Base-by-base conservation (phyloP, 2,797 vertebrate genomes). In the Micropoecilia bifurca region DNA sequence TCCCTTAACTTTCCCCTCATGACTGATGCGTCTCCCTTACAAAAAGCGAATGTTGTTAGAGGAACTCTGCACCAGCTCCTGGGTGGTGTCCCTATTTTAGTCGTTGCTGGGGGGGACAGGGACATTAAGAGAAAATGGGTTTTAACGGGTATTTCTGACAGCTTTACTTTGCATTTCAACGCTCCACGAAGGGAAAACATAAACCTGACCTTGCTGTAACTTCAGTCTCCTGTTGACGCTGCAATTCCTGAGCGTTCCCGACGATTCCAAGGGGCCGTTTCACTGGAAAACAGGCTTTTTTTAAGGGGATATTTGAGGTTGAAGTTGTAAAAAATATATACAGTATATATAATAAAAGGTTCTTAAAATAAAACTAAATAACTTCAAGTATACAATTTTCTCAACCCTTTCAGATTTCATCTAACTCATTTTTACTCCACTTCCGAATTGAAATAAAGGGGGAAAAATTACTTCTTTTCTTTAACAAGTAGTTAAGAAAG, bases 21-120 rank as follows among this genome's bases (percentile, higher is more conserved):
- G 84, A 91, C 77, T 82, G 87, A 90, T 88, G 80, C 77, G 90
- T 89, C 86, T 88, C 75, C 74, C 84, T 83, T 79, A 81, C 79
- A 80, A 92, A 91, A 91, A 87, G 84, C 83, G 85, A 77, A 81
- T 83, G 88, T 85, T 83, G 72, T 86, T 80, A 83, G 84, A 90
- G 86, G 86, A 77, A 83, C 78, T 71, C 78, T 57, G 73, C 89
- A 50, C 71, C 73, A 78, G 59, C 81, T 79, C 83, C 50, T 80
- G 89, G 61, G 39, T 77, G 76, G 74, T 83, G 82, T 75, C 7
- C 20, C 73, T 25, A 20, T 79, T 80, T 88, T 90, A 86, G 78
- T 81, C 71, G 77, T 80, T 20, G 73, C 81, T 81, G 1, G 41
- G 69, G 71, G 82, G 80, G 53, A 36, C 72, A 0, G 10, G n/a